Percentiles rank a stretch among this genome's conserved stretches.
Evolutionary conservation across 2,113 vertebrate genomes (phyloP).

Genomic region (Raja brachyura): DNA sequence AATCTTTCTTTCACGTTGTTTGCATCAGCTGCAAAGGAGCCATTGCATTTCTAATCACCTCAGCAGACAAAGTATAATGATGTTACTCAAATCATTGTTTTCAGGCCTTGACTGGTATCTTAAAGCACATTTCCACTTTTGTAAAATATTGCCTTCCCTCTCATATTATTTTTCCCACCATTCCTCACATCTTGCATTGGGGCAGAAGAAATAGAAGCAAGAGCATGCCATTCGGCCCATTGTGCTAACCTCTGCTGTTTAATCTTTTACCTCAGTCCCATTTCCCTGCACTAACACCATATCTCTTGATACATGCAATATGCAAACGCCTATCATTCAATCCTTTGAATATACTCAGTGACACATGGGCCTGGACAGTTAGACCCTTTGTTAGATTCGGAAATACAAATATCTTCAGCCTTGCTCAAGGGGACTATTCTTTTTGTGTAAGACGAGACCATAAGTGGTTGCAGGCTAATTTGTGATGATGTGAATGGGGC

Average conservation of each 20-base stretch:
- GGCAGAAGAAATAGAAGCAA: too few relatives aligned
- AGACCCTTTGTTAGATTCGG: background rate
- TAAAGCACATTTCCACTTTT: background rate
- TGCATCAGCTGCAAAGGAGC: background rate
- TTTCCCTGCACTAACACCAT: too few relatives aligned
- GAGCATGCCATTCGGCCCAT: too few relatives aligned
- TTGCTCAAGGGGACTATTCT: background rate
- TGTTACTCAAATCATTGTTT: background rate
- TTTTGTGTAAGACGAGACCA: background rate
- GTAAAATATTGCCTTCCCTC: background rate
- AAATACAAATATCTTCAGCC: background rate
- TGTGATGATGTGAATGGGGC: background rate
- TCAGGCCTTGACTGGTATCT: background rate
- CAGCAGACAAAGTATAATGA: background rate
- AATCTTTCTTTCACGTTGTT: conserved; percentile 10
- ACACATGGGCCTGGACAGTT: background rate
- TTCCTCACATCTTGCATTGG: background rate
- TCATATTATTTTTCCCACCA: background rate
- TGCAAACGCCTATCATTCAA: too few relatives aligned
- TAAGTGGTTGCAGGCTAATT: background rate
- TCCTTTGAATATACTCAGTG: too few relatives aligned
- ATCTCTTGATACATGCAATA: too few relatives aligned
- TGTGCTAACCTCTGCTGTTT: too few relatives aligned
- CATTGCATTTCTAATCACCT: conserved; percentile 14
- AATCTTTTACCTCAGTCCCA: too few relatives aligned